A percentile compares a stretch with the other conserved stretches of the same genome.
These are phyloP conservation scores for Paedocypris sp. DNA, from an alignment of 2,113 vertebrate genomes.

Conservation along the genomic window DNA sequence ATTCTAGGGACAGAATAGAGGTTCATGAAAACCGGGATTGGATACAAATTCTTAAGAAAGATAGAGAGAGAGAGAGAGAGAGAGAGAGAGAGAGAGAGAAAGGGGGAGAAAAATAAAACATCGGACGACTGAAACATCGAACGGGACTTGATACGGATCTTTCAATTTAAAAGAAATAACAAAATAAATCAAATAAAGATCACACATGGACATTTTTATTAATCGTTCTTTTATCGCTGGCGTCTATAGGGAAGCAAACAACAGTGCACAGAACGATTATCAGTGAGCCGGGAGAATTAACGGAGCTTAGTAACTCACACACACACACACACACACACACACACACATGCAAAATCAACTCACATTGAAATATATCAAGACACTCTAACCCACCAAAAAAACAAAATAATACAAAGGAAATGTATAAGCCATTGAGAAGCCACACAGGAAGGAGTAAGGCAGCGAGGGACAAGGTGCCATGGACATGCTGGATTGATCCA, in stretches of 20 bases:
- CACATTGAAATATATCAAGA: constrained; percentile 44
- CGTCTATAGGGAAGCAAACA: constrained; percentile 52
- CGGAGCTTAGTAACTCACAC: constrained; percentile 63
- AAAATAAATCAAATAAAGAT: constrained; percentile 55
- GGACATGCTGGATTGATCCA: constrained; percentile 72
- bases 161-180: too few relatives aligned
- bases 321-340: constrained; percentile 67
- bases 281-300: constrained; percentile 64
- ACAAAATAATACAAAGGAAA: constrained; percentile 57
- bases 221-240: constrained; percentile 34
- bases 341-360: constrained; percentile 67
- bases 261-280: constrained; percentile 58
- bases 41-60: constrained; percentile 59
- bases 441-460: constrained; percentile 55
- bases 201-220: constrained; percentile 58
- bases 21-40: constrained; percentile 92
- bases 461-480: constrained; percentile 44
- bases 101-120: constrained; percentile 45
- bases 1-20: constrained; percentile 99
- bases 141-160: too few relatives aligned
- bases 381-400: constrained; percentile 22
- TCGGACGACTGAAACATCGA: constrained; percentile 55
- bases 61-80: constrained; percentile 28
- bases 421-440: constrained; percentile 69
- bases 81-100: constrained; percentile 43